Conservation (phyloP, 1,140 invertebrate species). For the Paracyclopina nana region DNA sequence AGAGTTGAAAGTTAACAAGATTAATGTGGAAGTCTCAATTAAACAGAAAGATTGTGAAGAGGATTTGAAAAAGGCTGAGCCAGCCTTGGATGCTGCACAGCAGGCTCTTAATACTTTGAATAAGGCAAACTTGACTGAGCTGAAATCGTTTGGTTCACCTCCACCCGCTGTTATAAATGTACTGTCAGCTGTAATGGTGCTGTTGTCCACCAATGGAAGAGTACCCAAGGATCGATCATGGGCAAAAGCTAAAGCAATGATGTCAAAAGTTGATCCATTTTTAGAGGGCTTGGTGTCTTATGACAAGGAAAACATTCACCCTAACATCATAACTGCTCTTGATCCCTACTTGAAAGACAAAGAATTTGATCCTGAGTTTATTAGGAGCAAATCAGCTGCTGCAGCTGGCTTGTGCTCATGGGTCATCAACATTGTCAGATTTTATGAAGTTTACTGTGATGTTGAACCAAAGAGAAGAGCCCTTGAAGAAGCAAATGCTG, state of each 20-base stretch:
- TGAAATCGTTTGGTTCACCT: slow-evolving; percentile 74
- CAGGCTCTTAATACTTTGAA: slow-evolving; percentile 88
- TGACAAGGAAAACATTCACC: slow-evolving; percentile 91
- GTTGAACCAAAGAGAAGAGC: slow-evolving; percentile 87
- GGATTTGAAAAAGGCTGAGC: slow-evolving; percentile 85
- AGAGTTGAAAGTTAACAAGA: slow-evolving; percentile 72
- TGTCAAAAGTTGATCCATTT: slow-evolving; percentile 78
- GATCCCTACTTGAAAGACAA: slow-evolving; percentile 65
- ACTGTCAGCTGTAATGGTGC: slow-evolving; percentile 79
- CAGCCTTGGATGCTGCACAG: slow-evolving; percentile 70
- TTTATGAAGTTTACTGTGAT: slow-evolving; percentile 86
- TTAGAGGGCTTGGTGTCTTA: slow-evolving; percentile 73
- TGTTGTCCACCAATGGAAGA: slow-evolving; percentile 75
- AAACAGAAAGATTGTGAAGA: slow-evolving; percentile 82
- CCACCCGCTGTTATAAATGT: slow-evolving; percentile 66
- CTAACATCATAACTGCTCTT: slow-evolving; percentile 75
- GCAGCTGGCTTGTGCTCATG: slow-evolving; percentile 85
- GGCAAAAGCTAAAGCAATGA: slow-evolving; percentile 66
- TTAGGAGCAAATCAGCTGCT: slow-evolving; percentile 71
- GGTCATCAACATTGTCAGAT: slow-evolving; percentile 89
- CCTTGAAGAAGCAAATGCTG: slow-evolving; percentile 70
- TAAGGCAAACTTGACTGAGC: slow-evolving; percentile 82
- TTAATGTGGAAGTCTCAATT: slow-evolving; percentile 80
- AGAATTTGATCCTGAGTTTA: slow-evolving; percentile 83
- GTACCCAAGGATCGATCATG: slow-evolving; percentile 86